phyloP scores from a whole-genome alignment of 2,113 vertebrate genomes.

The Dasyprocta punctata region DNA sequence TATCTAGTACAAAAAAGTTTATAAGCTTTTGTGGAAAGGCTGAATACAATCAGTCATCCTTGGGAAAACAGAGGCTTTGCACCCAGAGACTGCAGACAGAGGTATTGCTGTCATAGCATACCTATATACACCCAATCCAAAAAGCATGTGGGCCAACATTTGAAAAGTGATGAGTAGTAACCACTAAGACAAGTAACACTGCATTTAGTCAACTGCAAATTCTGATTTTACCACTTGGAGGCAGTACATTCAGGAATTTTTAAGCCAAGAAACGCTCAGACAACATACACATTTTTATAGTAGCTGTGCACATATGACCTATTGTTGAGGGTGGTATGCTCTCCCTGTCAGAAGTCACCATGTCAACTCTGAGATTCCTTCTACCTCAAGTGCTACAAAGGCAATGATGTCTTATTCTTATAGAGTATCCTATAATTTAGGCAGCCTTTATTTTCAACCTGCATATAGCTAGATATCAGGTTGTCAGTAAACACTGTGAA shows the following conservation, averaged over 20 bases:
- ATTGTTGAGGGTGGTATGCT: background rate
- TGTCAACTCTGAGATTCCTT: background rate
- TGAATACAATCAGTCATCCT: background rate
- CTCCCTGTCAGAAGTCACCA: background rate
- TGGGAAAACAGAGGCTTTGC: background rate
- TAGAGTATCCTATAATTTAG: background rate
- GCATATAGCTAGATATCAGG: background rate
- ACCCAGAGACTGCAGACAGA: background rate
- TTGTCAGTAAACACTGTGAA: background rate
- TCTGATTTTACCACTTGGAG: constrained; percentile 46
- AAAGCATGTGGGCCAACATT: background rate
- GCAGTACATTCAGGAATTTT: constrained; percentile 12
- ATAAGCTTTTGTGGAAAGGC: background rate
- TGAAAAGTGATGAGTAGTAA: background rate
- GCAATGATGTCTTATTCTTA: background rate
- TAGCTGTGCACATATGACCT: background rate
- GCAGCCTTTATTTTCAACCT: background rate
- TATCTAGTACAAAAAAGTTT: background rate
- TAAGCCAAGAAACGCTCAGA: constrained; percentile 30
- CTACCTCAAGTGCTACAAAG: background rate
- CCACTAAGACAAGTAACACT: background rate
- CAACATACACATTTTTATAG: background rate
- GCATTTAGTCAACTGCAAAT: background rate
- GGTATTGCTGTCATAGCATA: background rate
- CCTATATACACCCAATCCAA: background rate